Percentiles rank a stretch among this genome's conserved stretches.
Conservation (phyloP, 2,113 vertebrate genomes). For the Suncus etruscus region DNA sequence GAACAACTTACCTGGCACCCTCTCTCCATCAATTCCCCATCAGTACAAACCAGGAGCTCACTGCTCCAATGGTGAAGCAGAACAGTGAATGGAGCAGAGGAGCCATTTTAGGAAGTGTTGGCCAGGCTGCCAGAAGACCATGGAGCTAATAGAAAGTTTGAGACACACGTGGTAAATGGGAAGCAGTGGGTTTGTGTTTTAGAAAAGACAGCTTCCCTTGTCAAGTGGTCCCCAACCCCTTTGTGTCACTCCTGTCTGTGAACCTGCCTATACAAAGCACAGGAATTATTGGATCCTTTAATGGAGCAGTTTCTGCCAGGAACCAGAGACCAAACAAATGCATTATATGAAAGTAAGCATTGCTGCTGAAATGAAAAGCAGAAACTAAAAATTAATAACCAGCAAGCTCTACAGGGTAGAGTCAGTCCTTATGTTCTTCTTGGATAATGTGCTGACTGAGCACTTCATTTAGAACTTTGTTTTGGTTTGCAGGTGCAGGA, state of each 20-base stretch:
- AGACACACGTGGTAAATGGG: background rate
- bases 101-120: background rate
- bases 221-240: background rate
- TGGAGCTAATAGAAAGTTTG: background rate
- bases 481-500: too few species aligned
- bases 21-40: background rate
- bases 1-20: background rate
- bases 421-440: too few species aligned
- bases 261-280: background rate
- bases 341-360: fast-evolving
- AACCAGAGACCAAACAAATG: background rate
- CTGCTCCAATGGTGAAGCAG: background rate
- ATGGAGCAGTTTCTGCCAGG: background rate
- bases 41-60: background rate
- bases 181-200: background rate
- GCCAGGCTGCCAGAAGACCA: background rate
- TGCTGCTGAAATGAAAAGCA: background rate
- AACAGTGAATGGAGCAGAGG: background rate
- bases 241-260: background rate
- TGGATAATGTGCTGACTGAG: too few species aligned
- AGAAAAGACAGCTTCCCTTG: background rate
- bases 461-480: too few species aligned
- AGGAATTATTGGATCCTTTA: background rate
- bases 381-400: too few species aligned
- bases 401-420: too few species aligned